phyloP scores from a whole-genome alignment of 2,888 invertebrate genomes.

The Philereme vetulata region DNA sequence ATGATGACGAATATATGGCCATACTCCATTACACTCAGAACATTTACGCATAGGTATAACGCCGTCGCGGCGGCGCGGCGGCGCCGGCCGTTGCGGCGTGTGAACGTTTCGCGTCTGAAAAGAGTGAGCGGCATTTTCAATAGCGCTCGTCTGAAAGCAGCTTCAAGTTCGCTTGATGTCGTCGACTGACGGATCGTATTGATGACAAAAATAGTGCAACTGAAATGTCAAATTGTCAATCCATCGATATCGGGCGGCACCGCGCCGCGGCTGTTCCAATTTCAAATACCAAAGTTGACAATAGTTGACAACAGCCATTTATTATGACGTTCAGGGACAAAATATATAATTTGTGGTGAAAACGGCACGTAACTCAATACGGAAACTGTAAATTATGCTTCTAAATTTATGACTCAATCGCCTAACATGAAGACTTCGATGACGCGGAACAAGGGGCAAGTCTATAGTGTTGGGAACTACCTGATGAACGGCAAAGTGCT shows the following conservation, averaged over 20 bases:
- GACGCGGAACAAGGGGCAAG: constrained; percentile 68
- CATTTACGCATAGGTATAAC: too few species aligned
- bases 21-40: too few species aligned
- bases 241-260: constrained; percentile 33
- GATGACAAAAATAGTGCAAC: constrained; percentile 68
- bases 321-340: constrained; percentile 37
- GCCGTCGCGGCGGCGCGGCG: too few species aligned
- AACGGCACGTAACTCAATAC: constrained; percentile 13
- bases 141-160: too few species aligned
- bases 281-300: constrained; percentile 18
- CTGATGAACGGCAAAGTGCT: constrained; percentile 87
- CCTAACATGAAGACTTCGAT: constrained; percentile 60
- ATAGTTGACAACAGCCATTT: constrained; percentile 25
- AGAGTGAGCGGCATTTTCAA: too few species aligned
- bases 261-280: constrained; percentile 26
- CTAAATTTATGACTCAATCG: constrained; percentile 58
- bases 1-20: too few species aligned
- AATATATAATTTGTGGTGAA: constrained; percentile 27
- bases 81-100: too few species aligned
- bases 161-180: constrained; percentile 31
- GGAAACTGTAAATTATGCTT: constrained; percentile 56
- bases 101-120: too few species aligned
- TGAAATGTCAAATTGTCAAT: constrained; percentile 56
- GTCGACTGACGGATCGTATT: constrained; percentile 31
- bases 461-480: constrained; percentile 87